Base-by-base conservation (phyloP, 2,888 invertebrate genomes). In the Eurytoma californica region DNA sequence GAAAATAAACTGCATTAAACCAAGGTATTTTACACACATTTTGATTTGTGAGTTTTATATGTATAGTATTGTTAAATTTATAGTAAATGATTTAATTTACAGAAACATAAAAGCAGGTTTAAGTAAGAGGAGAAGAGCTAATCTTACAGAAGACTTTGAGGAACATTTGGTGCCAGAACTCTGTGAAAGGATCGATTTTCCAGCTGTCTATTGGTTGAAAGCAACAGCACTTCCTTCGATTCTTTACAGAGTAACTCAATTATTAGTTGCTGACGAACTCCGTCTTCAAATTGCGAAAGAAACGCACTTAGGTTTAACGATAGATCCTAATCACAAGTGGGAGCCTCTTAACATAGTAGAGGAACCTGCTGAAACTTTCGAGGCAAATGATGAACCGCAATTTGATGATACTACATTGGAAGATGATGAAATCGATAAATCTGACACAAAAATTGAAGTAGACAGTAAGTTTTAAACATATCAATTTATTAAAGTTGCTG, bases 81-180 rank as follows among this genome's bases (percentile, higher is more conserved):
- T 84, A 24, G 55, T 39, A 3, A 30, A 58, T 16, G 14, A 49
- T 28, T 63, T 28, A 7, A 24, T 55, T 60, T 63, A 3, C 39
- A 92, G 92, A 72, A 87, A 87, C 70, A 88, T 90, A 70, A 85
- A 84, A 70, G 82, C 82, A 4, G 86, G 81, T 83, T 76, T 85
- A 81, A 86, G 86, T 73, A 91, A 91, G 83, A 86, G 90, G 80
- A 89, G 90, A 80, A 90, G 89, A 53, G 90, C 91, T 1, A 89
- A 91, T 69, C 82, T 77, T 3, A 79, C 53, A 1, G 93, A 94
- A 63, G 93, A 93, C 18, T 92, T 92, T 80, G 91, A 91, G 0
- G 94, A 96, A 83, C 92, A 95, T 77, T 92, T 98, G 63, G 93
- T 98, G 14, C 97, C 98, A 0, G 99, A 99, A 90, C 92, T 97